Evolutionary conservation across 2,888 invertebrate genomes (phyloP), one percentile per base, ranked within the genome.

Genomic region (Melikaiella ostensackeni): DNA sequence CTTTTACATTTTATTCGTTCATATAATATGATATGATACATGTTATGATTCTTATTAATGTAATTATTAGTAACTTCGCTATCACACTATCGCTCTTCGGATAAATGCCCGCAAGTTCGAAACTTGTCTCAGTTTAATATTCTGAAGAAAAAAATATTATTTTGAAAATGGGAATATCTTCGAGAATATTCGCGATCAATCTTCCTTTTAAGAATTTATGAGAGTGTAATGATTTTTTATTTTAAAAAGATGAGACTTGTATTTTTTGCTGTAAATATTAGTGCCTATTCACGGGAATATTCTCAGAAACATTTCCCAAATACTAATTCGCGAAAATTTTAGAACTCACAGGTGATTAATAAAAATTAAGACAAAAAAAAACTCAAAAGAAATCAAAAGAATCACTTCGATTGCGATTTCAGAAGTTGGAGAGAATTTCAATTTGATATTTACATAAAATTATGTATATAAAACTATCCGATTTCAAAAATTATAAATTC

Each of bases 1-100:
- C 70, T 70, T 50, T 9, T 13, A 66, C 1, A 70, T 30, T 50
- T 50, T 50, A 33, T n/a, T 46, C 42, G 27, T 46, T 66, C 66
- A 19, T 70, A n/a, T 55, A 70, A 70, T 50, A 70, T 50, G 24
- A 33, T 64, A 64, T 42, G 42, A 63, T 63, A 42, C 16, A 55
- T 70, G 30, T 50, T 50, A 55, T 55, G 70, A 70, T 50, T 70
- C 70, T 70, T 59, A 64, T 16, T 24, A 42, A 42, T 50, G 50
- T 50, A 50, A 50, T 50, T 50, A 50, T 66, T 70, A 70, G 30
- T 30, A 70, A 70, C 50, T 46, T 70, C 70, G 30, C 30, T 50
- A 70, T 70, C n/a, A 66, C n/a, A 50, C 30, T 50, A 66, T 66
- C 50, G 70, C 50, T 33, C 30, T 70, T 70, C 30, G 19, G 46